A percentile compares a stretch with the other conserved stretches of the same genome.
phyloP scores from a whole-genome alignment of 2,888 invertebrate species.

The Gonocerus acuteangulatus region DNA sequence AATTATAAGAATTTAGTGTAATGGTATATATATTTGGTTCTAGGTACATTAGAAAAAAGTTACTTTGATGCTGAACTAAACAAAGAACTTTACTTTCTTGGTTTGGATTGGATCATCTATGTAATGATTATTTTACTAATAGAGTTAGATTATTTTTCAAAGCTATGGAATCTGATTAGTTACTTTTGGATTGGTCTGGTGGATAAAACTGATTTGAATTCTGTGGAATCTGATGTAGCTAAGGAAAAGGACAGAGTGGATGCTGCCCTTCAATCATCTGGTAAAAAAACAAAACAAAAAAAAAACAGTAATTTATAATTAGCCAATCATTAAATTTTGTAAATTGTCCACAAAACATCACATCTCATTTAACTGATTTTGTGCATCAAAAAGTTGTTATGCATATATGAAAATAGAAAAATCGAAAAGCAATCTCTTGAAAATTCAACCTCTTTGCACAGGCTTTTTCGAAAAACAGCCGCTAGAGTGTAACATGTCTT shows the following conservation, averaged over 20 bases:
- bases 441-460: no score
- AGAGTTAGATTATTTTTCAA: constrained; percentile 30
- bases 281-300: no score
- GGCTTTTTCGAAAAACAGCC: no score
- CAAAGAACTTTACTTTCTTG: constrained; percentile 32
- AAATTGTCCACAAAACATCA: no score
- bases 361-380: no score
- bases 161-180: constrained; percentile 8
- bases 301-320: not conserved
- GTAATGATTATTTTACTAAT: constrained; percentile 33
- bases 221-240: constrained; percentile 41
- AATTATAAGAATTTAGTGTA: no score
- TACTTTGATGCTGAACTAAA: constrained; percentile 6
- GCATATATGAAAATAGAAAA: no score
- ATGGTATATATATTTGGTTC: not conserved
- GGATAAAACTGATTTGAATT: constrained; percentile 10
- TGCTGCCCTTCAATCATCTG: constrained; percentile 27
- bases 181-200: constrained; percentile 29
- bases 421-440: no score
- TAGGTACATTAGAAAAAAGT: not conserved
- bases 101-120: constrained; percentile 36
- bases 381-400: no score
- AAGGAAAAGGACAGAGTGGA: constrained; percentile 43
- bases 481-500: no score
- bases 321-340: no score